Conservation (phyloP, 2,797 vertebrate species). For the Microchirus variegatus region DNA sequence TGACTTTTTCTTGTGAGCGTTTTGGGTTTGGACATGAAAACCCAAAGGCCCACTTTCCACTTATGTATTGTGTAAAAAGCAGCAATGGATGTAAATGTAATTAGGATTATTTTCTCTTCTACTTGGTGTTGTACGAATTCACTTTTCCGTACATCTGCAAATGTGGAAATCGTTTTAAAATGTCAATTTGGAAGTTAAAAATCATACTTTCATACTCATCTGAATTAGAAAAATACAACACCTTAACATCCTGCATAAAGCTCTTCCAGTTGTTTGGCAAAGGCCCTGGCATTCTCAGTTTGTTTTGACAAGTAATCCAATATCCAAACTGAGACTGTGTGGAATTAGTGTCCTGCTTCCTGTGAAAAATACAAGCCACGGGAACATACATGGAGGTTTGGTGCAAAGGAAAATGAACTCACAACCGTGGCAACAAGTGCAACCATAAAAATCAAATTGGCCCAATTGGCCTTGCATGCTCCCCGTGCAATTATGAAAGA, state of each 20-base stretch:
- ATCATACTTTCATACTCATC: slow-evolving; percentile 23
- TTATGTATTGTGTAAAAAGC: slow-evolving; percentile 3
- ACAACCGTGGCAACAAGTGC: slow-evolving; percentile 86
- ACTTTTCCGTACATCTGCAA: slow-evolving; percentile 11
- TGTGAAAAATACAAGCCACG: slow-evolving; percentile 79
- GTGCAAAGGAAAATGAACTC: slow-evolving; percentile 50
- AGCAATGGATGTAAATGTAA: slow-evolving; percentile 11
- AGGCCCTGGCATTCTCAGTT: slow-evolving; percentile 72
- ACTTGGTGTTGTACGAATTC: background rate
- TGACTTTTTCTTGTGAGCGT: slow-evolving; percentile 32
- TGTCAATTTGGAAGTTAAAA: background rate
- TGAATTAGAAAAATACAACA: slow-evolving; percentile 40
- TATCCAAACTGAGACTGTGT: slow-evolving; percentile 87
- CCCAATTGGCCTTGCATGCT: slow-evolving; percentile 93
- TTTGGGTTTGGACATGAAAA: slow-evolving; percentile 36
- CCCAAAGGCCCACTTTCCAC: slow-evolving; percentile 51
- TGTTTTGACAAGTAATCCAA: slow-evolving; percentile 86
- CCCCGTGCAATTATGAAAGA: slow-evolving; percentile 92
- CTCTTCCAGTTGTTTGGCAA: slow-evolving; percentile 42
- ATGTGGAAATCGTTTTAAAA: background rate
- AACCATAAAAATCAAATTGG: slow-evolving; percentile 91
- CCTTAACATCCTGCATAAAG: slow-evolving; percentile 46
- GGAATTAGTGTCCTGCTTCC: slow-evolving; percentile 88
- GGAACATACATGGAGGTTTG: slow-evolving; percentile 20
- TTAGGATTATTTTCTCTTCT: slow-evolving; percentile 2